Evolutionary conservation across 2,888 invertebrate genomes (phyloP).

Genomic region (Agrochola lychnidis): DNA sequence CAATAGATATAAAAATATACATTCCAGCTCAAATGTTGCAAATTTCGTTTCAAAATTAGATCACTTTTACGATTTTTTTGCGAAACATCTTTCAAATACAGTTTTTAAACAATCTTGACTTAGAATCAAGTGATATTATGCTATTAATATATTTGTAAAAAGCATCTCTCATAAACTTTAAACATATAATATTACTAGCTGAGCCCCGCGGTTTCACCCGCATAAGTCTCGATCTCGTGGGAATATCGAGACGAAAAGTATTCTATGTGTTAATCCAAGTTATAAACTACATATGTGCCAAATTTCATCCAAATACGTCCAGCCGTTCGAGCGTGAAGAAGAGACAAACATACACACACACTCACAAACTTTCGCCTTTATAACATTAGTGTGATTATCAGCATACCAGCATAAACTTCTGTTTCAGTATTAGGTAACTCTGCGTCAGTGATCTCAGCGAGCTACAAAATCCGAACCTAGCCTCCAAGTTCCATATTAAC

Average conservation of each 20-base stretch:
- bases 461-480: not conserved
- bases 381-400: not conserved
- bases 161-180: not conserved
- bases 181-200: not conserved
- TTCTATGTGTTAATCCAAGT: too few species aligned
- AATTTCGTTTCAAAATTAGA: slow-evolving; percentile 40
- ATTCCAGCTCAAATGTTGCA: slow-evolving; percentile 37
- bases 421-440: not conserved
- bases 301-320: too few species aligned
- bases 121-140: not conserved
- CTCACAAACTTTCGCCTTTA: too few species aligned
- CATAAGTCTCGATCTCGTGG: too few species aligned
- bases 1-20: slow-evolving; percentile 37
- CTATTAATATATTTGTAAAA: not conserved
- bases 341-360: too few species aligned
- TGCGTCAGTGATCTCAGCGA: not conserved
- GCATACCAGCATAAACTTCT: not conserved
- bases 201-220: too few species aligned
- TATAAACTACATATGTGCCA: too few species aligned
- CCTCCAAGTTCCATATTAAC: not conserved
- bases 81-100: slow-evolving; percentile 36
- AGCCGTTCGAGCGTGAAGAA: too few species aligned
- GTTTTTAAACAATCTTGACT: not conserved
- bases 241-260: too few species aligned
- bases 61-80: slow-evolving; percentile 35